Percentiles rank a stretch among this genome's conserved stretches.
Evolutionary conservation across 1,140 invertebrate species (phyloP).

Genomic region (Dolichoris vasculosae): DNA sequence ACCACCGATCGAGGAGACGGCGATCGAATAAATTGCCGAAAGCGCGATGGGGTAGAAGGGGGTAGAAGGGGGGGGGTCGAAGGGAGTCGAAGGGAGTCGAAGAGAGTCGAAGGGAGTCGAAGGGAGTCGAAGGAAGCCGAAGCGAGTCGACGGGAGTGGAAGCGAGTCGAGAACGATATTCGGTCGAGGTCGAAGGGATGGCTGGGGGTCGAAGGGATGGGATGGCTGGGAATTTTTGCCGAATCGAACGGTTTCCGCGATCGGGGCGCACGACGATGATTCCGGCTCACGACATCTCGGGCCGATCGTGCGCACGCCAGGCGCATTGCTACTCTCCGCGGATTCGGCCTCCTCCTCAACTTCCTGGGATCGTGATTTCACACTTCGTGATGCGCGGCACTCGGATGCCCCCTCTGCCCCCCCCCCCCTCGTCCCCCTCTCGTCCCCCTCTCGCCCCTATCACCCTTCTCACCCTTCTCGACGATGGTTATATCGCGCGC

Average conservation of each 20-base stretch:
- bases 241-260: slow-evolving; percentile 49
- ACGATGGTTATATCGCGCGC: background rate
- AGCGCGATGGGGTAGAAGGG: too few relatives aligned
- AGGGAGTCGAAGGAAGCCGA: background rate
- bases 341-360: slow-evolving; percentile 10
- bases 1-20: too few relatives aligned
- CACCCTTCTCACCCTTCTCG: too few relatives aligned
- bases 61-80: too few relatives aligned
- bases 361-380: slow-evolving; percentile 47
- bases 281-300: slow-evolving; percentile 45
- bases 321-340: background rate
- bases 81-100: too few relatives aligned
- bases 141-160: too few relatives aligned
- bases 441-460: too few relatives aligned
- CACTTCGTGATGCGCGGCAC: slow-evolving; percentile 45
- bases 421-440: too few relatives aligned
- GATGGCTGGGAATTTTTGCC: slow-evolving; percentile 29
- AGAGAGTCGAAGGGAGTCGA: background rate
- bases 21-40: too few relatives aligned
- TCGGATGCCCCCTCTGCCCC: too few relatives aligned
- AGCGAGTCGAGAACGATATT: background rate
- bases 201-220: background rate
- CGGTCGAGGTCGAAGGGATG: background rate
- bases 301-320: slow-evolving; percentile 32
- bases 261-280: slow-evolving; percentile 48